Evolutionary conservation across 2,888 invertebrate species (phyloP).

Genomic region (Diarsia rubi): DNA sequence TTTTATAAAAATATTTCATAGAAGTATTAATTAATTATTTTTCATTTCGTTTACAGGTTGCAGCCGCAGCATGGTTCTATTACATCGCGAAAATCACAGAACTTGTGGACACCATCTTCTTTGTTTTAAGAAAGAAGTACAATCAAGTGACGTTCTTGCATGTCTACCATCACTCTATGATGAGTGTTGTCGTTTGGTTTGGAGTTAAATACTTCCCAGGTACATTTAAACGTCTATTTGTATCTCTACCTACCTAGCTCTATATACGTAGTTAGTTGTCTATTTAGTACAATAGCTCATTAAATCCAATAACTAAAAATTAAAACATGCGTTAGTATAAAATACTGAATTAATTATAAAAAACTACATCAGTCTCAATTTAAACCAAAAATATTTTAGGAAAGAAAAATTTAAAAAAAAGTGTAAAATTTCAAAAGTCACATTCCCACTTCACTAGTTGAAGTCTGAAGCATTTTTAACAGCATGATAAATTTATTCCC

Average conservation of each 20-base stretch:
- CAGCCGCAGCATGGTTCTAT: constrained; percentile 79
- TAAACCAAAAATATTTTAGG: background rate
- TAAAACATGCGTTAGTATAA: background rate
- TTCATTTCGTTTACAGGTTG: constrained; percentile 44
- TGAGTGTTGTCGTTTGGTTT: constrained; percentile 47
- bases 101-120: constrained; percentile 94
- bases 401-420: too few species aligned
- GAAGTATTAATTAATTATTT: background rate
- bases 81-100: constrained; percentile 93
- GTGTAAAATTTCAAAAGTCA: background rate
- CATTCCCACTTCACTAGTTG: background rate
- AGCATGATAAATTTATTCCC: background rate
- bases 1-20: background rate
- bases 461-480: background rate
- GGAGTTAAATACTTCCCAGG: constrained; percentile 64
- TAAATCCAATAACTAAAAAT: background rate
- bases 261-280: too few species aligned
- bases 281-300: background rate
- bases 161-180: constrained; percentile 89
- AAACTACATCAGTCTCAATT: background rate
- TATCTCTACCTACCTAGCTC: background rate
- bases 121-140: constrained; percentile 94
- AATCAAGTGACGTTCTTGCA: constrained; percentile 95
- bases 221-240: constrained; percentile 6
- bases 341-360: background rate